Evolutionary conservation across 2,113 vertebrate genomes (phyloP).

Genomic region (Mustela nigripes): DNA sequence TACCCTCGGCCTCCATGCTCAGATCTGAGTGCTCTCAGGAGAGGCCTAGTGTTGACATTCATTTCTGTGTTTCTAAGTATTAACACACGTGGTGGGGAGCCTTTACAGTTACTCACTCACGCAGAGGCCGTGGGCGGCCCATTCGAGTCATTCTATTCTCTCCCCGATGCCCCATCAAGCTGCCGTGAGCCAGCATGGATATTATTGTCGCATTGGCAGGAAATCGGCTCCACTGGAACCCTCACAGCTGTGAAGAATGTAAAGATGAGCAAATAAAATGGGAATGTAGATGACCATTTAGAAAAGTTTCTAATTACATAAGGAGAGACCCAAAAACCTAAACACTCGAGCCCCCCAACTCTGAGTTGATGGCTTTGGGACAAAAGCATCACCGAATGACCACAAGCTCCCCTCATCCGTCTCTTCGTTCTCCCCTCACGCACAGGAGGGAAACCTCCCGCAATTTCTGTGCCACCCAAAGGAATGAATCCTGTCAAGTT

Average conservation of each 20-base stretch:
- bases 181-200: constrained; percentile 4
- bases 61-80: constrained; percentile 69
- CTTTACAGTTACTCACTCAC: constrained; percentile 72
- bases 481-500: constrained; percentile 71
- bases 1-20: background rate
- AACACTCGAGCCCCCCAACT: background rate
- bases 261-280: constrained; percentile 6
- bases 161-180: background rate
- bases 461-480: constrained; percentile 37
- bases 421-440: background rate
- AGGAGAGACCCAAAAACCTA: background rate
- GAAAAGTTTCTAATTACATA: background rate
- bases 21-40: constrained; percentile 54
- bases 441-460: background rate
- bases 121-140: constrained; percentile 69
- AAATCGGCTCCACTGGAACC: constrained; percentile 32
- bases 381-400: background rate
- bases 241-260: background rate
- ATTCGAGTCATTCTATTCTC: constrained; percentile 41
- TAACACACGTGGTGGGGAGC: constrained; percentile 55
- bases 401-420: background rate
- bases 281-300: constrained; percentile 1
- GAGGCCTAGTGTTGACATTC: constrained; percentile 59
- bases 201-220: constrained; percentile 38
- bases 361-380: background rate